These are phyloP conservation scores for Clitarchus hookeri DNA, from an alignment of 2,888 invertebrate species.

Conservation along the genomic window DNA sequence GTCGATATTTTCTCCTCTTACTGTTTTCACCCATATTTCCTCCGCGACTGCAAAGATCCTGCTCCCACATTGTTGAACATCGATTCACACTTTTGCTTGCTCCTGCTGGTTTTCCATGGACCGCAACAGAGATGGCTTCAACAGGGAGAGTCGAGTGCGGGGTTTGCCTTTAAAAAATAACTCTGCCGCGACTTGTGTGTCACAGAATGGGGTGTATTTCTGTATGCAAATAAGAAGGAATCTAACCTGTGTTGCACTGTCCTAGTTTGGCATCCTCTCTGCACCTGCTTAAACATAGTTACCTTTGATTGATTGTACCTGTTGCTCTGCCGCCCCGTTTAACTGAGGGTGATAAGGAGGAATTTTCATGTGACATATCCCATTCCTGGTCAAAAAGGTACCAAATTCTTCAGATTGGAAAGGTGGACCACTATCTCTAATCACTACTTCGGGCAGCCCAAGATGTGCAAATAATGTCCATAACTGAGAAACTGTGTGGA, in stretches of 20 bases:
- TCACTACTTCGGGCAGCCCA: neutral
- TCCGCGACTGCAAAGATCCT: neutral
- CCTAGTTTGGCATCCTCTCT: neutral
- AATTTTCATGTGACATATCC: neutral
- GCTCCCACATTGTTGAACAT: neutral
- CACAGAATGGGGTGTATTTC: slow-evolving; percentile 17
- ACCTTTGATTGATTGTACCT: neutral
- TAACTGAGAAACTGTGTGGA: neutral
- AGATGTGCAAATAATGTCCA: neutral
- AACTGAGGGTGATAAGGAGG: neutral
- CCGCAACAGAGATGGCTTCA: neutral
- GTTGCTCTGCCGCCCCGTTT: neutral
- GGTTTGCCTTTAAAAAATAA: neutral
- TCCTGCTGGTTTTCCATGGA: neutral
- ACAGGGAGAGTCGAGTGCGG: neutral
- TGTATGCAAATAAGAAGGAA: slow-evolving; percentile 17
- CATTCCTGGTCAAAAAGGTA: neutral
- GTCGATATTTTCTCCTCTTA: neutral
- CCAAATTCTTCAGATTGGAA: neutral
- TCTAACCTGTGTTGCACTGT: slow-evolving; percentile 14
- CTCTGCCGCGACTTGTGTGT: neutral
- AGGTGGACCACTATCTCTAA: neutral
- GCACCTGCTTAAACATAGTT: neutral
- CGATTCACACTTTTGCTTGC: neutral
- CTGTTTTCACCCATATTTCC: neutral